A percentile compares a stretch with the other conserved stretches of the same genome.
Conservation (phyloP, 2,797 vertebrate species). For the Chrysolophus pictus region DNA sequence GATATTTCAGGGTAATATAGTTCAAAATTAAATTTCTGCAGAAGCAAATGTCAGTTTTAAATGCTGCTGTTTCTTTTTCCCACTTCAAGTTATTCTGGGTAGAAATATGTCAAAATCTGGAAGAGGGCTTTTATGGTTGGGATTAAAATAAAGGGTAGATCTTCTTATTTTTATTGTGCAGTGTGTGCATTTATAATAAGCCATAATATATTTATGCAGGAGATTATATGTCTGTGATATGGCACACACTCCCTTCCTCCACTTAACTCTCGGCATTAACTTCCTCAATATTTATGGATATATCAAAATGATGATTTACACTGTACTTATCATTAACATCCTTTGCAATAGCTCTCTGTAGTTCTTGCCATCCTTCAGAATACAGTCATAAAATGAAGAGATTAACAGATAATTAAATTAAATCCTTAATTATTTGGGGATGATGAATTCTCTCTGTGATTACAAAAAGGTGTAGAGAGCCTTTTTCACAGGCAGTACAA, state of each 20-base stretch:
- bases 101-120: neutral
- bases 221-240: slow-evolving; percentile 5
- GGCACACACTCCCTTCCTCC: neutral
- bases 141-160: slow-evolving; percentile 12
- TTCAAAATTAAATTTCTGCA: slow-evolving; percentile 38
- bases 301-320: slow-evolving; percentile 36
- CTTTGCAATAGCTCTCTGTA: neutral
- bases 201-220: slow-evolving; percentile 45
- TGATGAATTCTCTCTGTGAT: slow-evolving; percentile 43
- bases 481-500: slow-evolving; percentile 39
- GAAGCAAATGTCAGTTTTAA: slow-evolving; percentile 26
- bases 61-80: neutral
- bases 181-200: slow-evolving; percentile 34
- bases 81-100: neutral
- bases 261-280: slow-evolving; percentile 39
- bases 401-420: slow-evolving; percentile 57
- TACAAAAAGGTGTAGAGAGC: slow-evolving; percentile 55
- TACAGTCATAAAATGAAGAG: slow-evolving; percentile 59
- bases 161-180: neutral
- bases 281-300: slow-evolving; percentile 60
- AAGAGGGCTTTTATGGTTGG: neutral
- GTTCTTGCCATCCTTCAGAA: slow-evolving; percentile 60
- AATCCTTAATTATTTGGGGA: slow-evolving; percentile 73
- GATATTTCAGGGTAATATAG: slow-evolving; percentile 30
- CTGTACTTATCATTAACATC: slow-evolving; percentile 50